Evolutionary conservation across 2,113 vertebrate species (phyloP), one percentile per base, ranked within the genome.

Genomic region (Sakesphorus luctuosus): DNA sequence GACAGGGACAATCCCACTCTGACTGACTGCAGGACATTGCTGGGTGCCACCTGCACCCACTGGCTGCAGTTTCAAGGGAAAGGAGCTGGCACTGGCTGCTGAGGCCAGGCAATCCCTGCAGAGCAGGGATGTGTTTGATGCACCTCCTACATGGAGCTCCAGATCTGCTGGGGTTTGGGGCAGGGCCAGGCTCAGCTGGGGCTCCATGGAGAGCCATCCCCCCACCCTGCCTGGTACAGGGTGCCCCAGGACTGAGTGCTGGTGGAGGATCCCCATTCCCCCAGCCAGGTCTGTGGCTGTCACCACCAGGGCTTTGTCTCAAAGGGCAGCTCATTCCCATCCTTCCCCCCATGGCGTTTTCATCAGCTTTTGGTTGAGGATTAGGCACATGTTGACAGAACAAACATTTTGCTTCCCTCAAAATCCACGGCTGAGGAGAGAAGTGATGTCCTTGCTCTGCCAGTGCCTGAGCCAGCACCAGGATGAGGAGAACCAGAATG

Each of bases 381-480:
- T 97, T 97, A 97, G 93, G 90, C 92, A 71, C 21, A 7, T 97
- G 93, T 97, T 97, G 97, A 97, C 97, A 97, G 93, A 97, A 96
- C 95, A 97, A 97, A 97, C 96, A 97, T 61, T 94, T 95, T 91
- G 67, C 95, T 94, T 79, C 53, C 36, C 83, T 96, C 80, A 66
- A 6, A 95, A 94, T 97, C 92, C 91, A 83, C 80, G 25, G 8
- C 71, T 26, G 92, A 82, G 67, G 91, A 96, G 55, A 84, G 90
- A 38, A 90, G 91, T 3, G 43, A 84, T 4, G 61, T 92, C 63
- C 66, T 94, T 19, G 15, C 74, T 68, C 66, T 61, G 40, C 79
- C 18, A 5, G 76, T 83, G 87, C 72, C 72, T 0, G 23, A 80
- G 94, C 87, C 95, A 79, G 66, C 8, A 1, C 66, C 1, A 36